These are phyloP conservation scores for Mareca strepera DNA, from an alignment of 2,797 vertebrate genomes.

Conservation along the genomic window DNA sequence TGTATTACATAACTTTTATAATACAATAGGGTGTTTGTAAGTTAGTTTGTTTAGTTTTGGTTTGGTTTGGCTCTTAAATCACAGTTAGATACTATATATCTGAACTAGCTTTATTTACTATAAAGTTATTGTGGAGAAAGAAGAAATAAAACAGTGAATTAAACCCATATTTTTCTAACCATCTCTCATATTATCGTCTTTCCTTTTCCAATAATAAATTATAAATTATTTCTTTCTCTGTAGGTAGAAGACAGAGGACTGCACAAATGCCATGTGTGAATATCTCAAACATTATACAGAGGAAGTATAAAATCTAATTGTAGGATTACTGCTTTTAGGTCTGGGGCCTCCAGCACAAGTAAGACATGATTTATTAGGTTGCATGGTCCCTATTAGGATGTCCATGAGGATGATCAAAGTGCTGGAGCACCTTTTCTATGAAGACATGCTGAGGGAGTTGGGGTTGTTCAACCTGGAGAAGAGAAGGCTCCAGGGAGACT, in stretches of 20 bases:
- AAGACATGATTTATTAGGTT: too few relatives aligned
- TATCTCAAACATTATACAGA: neutral
- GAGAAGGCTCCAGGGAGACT: too few relatives aligned
- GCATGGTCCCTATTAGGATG: too few relatives aligned
- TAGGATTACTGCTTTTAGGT: too few relatives aligned
- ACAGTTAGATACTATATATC: neutral
- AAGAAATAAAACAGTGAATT: neutral
- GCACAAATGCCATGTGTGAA: neutral
- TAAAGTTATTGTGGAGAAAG: rapidly evolving
- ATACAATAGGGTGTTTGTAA: neutral
- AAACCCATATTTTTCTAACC: neutral
- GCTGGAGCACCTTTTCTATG: too few relatives aligned
- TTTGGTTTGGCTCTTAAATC: neutral
- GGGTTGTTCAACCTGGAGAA: too few relatives aligned
- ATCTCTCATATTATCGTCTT: neutral
- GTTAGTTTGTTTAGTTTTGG: neutral
- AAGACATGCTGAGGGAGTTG: too few relatives aligned
- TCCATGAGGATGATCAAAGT: too few relatives aligned
- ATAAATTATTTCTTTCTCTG: neutral
- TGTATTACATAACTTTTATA: neutral
- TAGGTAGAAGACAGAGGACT: too few relatives aligned
- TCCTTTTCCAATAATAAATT: neutral
- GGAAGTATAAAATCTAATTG: neutral
- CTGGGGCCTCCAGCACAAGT: too few relatives aligned
- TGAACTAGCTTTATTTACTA: neutral